Base-by-base conservation (phyloP, 2,113 vertebrate species). In the Panurus biarmicus region DNA sequence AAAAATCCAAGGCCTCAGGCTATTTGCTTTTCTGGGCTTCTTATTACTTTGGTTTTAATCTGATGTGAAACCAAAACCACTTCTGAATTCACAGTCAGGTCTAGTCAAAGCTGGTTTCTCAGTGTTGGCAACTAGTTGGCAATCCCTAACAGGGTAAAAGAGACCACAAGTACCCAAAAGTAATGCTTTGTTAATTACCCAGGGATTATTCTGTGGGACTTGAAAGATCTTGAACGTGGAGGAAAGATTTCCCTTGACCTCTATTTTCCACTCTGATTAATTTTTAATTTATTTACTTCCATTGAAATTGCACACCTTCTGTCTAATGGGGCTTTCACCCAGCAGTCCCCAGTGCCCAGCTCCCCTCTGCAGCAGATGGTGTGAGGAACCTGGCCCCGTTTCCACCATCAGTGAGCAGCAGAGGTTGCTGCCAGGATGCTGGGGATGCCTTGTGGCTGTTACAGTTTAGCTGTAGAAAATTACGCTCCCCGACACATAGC, bases 361-460 rank as follows among this genome's bases (percentile, higher is more conserved):
- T 90, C 25, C 53, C 54, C 58, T 85, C 57, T 58, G 84, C 64
- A 94, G 89, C 95, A 92, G 93, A 93, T 94, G 94, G 94, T 87
- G 35, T 1, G 38, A 80, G 74, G 33, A 73, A 85, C 70, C 84
- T 89, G 86, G 76, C 89, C 62, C 50, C 4, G 4, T 58, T 94
- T 87, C 69, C 36, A 26, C 10, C 1, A 13, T n/a, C 71, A 58
- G 25, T 36, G 89, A 79, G 67, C 62, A 70, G 70, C 77, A 73
- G 10, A 90, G 83, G 50, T 35, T 87, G 77, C 51, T 95, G 93
- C 85, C 87, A 89, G 87, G 58, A 86, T 85, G 65, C 74, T 44
- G 24, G 69, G n/a, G 71, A 26, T 79, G 71, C 84, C 91, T 82
- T 69, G 83, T 84, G 71, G 26, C 81, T 40, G 88, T 74, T 86